Percentiles rank a stretch among this genome's conserved stretches.
phyloP scores from a whole-genome alignment of 1,140 invertebrate genomes.

The Lethocerus indicus region DNA sequence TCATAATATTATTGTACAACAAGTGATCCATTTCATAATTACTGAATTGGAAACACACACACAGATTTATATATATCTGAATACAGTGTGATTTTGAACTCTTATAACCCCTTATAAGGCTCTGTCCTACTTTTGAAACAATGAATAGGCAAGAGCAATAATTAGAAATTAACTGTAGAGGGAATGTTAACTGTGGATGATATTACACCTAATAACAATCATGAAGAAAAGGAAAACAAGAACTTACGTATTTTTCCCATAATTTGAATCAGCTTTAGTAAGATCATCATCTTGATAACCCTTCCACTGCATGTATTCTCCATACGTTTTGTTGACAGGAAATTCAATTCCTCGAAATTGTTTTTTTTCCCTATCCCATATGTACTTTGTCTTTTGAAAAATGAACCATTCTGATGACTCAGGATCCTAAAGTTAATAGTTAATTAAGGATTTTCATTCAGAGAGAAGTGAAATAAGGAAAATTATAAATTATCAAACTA shows the following conservation, averaged over 20 bases:
- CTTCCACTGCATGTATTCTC: constrained; percentile 68
- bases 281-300: constrained; percentile 77
- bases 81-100: too few relatives aligned
- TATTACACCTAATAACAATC: too few relatives aligned
- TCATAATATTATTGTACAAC: too few relatives aligned
- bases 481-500: neutral
- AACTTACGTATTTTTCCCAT: constrained; percentile 75
- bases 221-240: too few relatives aligned
- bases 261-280: constrained; percentile 52
- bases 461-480: constrained; percentile 14
- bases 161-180: too few relatives aligned
- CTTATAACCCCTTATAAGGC: too few relatives aligned
- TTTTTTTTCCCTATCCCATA: constrained; percentile 68
- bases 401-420: constrained; percentile 48
- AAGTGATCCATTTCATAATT: too few relatives aligned
- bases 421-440: constrained; percentile 19
- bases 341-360: constrained; percentile 66
- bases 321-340: constrained; percentile 51
- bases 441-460: constrained; percentile 23
- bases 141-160: too few relatives aligned
- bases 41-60: too few relatives aligned
- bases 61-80: too few relatives aligned
- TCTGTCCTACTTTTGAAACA: too few relatives aligned
- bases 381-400: constrained; percentile 95
- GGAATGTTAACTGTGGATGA: too few relatives aligned